These are phyloP conservation scores for Acromyrmex heyeri DNA, from an alignment of 1,140 invertebrate genomes.

Conservation along the genomic window DNA sequence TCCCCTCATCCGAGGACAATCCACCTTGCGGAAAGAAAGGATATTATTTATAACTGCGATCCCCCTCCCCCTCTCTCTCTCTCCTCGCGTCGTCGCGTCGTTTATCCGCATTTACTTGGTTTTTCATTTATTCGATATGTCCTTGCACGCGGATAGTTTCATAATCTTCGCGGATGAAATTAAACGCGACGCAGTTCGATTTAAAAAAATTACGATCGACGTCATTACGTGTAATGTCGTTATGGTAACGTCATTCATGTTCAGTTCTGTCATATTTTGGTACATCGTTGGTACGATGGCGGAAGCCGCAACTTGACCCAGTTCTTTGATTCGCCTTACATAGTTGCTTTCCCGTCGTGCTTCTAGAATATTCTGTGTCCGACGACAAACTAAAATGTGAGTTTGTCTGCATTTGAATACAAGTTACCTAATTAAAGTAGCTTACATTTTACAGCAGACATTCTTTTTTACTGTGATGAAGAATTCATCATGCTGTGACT, in stretches of 20 bases:
- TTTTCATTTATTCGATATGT: conserved; percentile 2
- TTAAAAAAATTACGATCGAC: conserved; percentile 13
- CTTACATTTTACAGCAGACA: not conserved
- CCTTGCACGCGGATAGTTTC: not conserved
- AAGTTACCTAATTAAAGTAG: conserved; percentile 18
- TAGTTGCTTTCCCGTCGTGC: conserved; percentile 47
- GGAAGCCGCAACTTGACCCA: conserved; percentile 66
- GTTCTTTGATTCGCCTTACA: conserved; percentile 64
- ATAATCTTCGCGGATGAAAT: conserved; percentile 8
- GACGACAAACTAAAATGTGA: conserved; percentile 18
- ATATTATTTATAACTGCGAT: conserved; percentile 38
- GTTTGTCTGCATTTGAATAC: conserved; percentile 24
- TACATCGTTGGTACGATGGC: conserved; percentile 41
- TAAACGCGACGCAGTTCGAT: not conserved
- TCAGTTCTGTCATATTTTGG: conserved; percentile 23
- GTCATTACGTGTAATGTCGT: not conserved
- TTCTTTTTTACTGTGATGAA: conserved; percentile 27
- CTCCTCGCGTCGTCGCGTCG: not conserved
- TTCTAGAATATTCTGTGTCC: conserved; percentile 52
- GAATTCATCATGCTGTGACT: not conserved
- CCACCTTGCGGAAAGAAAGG: conserved; percentile 17
- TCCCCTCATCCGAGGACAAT: conserved; percentile 1
- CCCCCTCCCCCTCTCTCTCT: not conserved
- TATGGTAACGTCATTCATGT: conserved; percentile 46
- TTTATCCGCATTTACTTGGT: conserved; percentile 21